Evolutionary conservation across 2,888 invertebrate species (phyloP), one percentile per base, ranked within the genome.

Genomic region (Anarsia innoxiella): DNA sequence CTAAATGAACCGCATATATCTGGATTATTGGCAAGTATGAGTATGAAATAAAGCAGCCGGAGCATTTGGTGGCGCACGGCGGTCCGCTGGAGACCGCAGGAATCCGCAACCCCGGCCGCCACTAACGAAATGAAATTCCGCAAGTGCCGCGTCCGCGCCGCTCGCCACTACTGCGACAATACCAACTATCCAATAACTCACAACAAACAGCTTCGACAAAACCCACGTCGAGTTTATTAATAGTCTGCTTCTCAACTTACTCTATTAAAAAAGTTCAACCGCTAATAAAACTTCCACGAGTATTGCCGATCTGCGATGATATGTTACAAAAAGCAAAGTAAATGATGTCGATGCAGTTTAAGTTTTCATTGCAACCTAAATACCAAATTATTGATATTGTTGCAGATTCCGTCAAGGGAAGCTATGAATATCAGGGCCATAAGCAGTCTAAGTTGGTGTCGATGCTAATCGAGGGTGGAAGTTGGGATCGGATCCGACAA

Each of bases 81-180:
- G 19, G 19, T 19, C 37, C 38, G 37, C 41, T 49, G 56, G 52
- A 25, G 56, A 58, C 75, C 70, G 53, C 70, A 66, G 63, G 71
- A 62, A 73, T 75, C 69, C 66, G 62, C 68, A 66, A 63, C 62
- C 66, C 65, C 51, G 53, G 52, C 48, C 56, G 60, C 53, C 64
- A 60, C 69, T 77, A 77, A 73, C 77, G 71, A 83, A 82, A 83
- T 83, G 72, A 82, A 83, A 83, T 83, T 83, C 82, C 78, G 44
- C 46, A 49, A 53, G 56, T 55, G 26, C 51, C 46, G 51, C 55
- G 56, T 50, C 53, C 56, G 52, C 59, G 57, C 50, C 56, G 59
- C 63, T 60, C 53, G 57, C 56, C 46, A 54, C 51, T 44, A 53
- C 40, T 50, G 48, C 51, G 47, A 58, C 53, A 62, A 52, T 55